phyloP scores from a whole-genome alignment of 2,888 invertebrate species.

The Stenchaetothrips biformis region DNA sequence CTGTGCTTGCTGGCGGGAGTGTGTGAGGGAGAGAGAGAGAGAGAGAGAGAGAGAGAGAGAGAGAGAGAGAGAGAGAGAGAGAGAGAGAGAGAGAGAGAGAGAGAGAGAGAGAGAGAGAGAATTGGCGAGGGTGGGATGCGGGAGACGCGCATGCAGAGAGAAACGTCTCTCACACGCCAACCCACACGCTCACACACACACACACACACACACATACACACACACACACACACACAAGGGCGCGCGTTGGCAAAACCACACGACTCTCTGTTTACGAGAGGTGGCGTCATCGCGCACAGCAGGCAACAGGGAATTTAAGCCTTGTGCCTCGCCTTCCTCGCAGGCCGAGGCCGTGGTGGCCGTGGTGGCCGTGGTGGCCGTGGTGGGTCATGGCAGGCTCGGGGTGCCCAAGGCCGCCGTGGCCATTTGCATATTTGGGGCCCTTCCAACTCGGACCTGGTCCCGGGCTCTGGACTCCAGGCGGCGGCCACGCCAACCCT shows the following conservation, averaged over 20 bases:
- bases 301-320: not conserved
- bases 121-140: not conserved
- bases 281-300: no score
- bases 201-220: no score
- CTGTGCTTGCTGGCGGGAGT: not conserved
- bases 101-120: not conserved
- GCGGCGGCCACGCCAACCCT: no score
- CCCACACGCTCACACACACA: no score
- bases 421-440: constrained; percentile 1
- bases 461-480: not conserved
- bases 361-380: not conserved
- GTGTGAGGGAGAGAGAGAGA: no score
- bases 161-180: no score
- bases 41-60: not conserved
- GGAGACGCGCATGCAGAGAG: constrained; percentile 1
- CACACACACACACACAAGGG: no score
- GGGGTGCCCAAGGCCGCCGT: not conserved
- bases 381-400: not conserved
- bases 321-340: not conserved
- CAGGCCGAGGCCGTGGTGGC: not conserved
- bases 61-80: constrained; percentile 22
- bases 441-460: not conserved
- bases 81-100: not conserved
- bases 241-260: no score
- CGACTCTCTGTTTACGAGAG: no score